Percentiles rank a stretch among this genome's conserved stretches.
These are phyloP conservation scores for Scaptomyza flava DNA, from an alignment of 2,888 invertebrate species.

Conservation along the genomic window DNA sequence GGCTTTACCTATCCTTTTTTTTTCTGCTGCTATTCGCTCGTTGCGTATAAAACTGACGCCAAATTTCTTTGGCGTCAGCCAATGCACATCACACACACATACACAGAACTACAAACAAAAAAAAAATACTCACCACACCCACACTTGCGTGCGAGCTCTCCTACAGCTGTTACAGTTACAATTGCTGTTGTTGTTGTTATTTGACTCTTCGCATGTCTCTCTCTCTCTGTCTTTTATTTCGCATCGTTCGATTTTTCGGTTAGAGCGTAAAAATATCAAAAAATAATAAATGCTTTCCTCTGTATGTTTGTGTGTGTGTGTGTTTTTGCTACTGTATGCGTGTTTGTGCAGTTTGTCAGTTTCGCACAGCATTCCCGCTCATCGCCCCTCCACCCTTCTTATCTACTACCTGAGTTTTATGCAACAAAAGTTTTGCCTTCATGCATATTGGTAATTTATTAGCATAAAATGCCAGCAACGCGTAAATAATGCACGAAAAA, in stretches of 20 bases:
- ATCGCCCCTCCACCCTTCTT: not conserved
- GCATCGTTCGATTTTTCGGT: slow-evolving; percentile 65
- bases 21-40: slow-evolving; percentile 27
- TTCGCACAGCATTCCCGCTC: slow-evolving; percentile 41
- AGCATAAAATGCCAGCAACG: slow-evolving; percentile 75
- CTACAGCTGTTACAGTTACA: slow-evolving; percentile 26
- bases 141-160: slow-evolving; percentile 27
- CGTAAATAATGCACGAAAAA: slow-evolving; percentile 75
- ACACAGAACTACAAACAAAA: slow-evolving; percentile 5
- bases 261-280: slow-evolving; percentile 55
- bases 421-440: slow-evolving; percentile 71
- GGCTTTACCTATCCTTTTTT: slow-evolving; percentile 28
- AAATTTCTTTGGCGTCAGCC: slow-evolving; percentile 79
- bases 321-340: slow-evolving; percentile 5
- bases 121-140: slow-evolving; percentile 18
- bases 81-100: slow-evolving; percentile 49
- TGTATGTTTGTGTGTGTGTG: slow-evolving; percentile 10
- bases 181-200: slow-evolving; percentile 27
- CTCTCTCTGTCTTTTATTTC: slow-evolving; percentile 27
- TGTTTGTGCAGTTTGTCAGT: slow-evolving; percentile 66
- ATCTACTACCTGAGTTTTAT: slow-evolving; percentile 44
- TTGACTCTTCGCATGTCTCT: slow-evolving; percentile 48
- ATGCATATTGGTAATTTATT: slow-evolving; percentile 77
- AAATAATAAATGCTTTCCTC: slow-evolving; percentile 63
- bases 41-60: slow-evolving; percentile 75